phyloP scores from a whole-genome alignment of 2,113 vertebrate genomes.

The Tursiops truncatus region DNA sequence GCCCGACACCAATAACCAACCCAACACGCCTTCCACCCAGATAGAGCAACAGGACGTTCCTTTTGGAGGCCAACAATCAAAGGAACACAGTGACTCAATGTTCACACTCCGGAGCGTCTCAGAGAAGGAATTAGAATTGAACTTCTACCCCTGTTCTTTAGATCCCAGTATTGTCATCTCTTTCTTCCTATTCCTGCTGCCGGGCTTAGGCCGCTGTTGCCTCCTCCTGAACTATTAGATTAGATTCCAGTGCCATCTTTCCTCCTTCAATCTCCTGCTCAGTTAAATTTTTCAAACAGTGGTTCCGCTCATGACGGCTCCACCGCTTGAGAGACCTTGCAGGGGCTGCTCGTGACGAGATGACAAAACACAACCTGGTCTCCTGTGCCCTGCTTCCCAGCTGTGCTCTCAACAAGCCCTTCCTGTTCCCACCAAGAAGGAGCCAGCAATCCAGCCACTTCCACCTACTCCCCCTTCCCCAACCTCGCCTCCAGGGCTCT shows the following conservation, averaged over 20 bases:
- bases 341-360: fast-evolving
- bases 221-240: not conserved
- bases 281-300: not conserved
- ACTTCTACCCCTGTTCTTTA: not conserved
- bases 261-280: not conserved
- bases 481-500: not conserved
- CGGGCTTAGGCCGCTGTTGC: not conserved
- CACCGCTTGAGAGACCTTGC: not conserved
- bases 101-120: not conserved
- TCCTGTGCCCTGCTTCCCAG: not conserved
- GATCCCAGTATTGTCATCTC: not conserved
- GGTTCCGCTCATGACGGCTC: not conserved
- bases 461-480: not conserved
- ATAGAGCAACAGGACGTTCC: not conserved
- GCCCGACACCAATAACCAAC: fast-evolving
- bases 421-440: not conserved
- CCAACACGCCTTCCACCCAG: not conserved
- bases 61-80: not conserved
- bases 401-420: too few relatives aligned
- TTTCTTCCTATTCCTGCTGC: not conserved
- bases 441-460: not conserved
- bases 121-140: not conserved
- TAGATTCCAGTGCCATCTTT: not conserved
- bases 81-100: not conserved
- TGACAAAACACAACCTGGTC: not conserved